Evolutionary conservation across 2,888 invertebrate species (phyloP).

Genomic region (Himalopsyche tibetana): DNA sequence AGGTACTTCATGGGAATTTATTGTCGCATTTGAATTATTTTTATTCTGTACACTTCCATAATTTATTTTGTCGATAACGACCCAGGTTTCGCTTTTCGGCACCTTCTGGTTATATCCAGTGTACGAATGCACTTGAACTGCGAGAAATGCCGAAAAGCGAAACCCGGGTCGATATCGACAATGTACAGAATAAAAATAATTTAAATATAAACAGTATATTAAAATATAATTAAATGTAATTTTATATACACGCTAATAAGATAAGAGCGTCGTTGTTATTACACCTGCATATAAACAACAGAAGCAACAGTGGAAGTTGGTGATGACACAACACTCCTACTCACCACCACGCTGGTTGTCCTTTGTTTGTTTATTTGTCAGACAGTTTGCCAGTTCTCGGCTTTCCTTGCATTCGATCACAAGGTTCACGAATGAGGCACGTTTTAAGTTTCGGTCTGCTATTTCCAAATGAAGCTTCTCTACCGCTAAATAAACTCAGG

Average conservation of each 20-base stretch:
- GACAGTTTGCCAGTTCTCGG: constrained; percentile 28
- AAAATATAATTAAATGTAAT: background rate
- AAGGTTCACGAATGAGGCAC: background rate
- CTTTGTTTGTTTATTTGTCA: constrained; percentile 6
- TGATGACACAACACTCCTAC: background rate
- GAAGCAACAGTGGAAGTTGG: constrained; percentile 12
- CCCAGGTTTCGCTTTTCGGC: too few species aligned
- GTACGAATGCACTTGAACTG: too few species aligned
- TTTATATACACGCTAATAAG: background rate
- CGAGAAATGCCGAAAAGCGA: too few species aligned
- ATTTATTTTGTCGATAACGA: too few species aligned
- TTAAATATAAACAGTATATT: too few species aligned
- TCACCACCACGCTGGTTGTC: background rate
- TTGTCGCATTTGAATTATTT: too few species aligned
- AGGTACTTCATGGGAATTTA: too few species aligned
- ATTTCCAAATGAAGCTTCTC: background rate
- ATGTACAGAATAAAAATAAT: too few species aligned
- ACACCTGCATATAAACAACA: background rate
- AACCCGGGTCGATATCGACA: too few species aligned
- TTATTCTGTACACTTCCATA: too few species aligned
- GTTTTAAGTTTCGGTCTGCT: constrained; percentile 32
- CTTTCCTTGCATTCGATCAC: constrained; percentile 37
- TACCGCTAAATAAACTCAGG: constrained; percentile 3
- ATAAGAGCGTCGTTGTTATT: background rate
- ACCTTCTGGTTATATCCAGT: too few species aligned